phyloP scores from a whole-genome alignment of 2,797 vertebrate genomes.

The Todus mexicanus region DNA sequence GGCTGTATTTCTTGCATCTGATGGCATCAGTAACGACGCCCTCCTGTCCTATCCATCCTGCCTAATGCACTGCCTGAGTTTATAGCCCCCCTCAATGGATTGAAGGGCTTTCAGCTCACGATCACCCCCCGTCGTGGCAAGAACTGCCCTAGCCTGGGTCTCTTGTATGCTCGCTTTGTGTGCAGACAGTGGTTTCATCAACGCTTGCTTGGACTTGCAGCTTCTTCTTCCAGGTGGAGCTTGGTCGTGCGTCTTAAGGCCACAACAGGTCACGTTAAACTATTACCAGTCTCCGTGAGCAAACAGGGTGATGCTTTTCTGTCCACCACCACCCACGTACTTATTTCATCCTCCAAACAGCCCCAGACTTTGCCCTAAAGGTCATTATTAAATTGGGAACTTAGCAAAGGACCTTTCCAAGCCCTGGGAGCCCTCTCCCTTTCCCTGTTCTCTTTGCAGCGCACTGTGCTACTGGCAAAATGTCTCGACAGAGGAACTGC shows the following conservation, averaged over 20 bases:
- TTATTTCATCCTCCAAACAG: neutral
- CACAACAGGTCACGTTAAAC: neutral
- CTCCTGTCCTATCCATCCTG: neutral
- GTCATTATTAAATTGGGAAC: neutral
- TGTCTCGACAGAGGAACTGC: neutral
- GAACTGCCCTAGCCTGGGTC: neutral
- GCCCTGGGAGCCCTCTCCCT: neutral
- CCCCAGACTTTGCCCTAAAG: neutral
- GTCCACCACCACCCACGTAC: rapidly evolving
- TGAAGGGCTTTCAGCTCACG: neutral
- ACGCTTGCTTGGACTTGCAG: neutral
- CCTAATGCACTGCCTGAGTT: neutral
- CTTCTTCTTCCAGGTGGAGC: neutral
- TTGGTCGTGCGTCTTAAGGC: neutral
- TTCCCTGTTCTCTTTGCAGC: neutral
- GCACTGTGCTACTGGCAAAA: neutral
- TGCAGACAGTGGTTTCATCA: neutral
- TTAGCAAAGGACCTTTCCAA: neutral
- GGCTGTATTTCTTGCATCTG: neutral
- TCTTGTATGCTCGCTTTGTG: rapidly evolving
- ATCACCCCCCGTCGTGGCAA: neutral
- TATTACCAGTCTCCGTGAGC: neutral
- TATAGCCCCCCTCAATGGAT: neutral
- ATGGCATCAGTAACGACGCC: neutral
- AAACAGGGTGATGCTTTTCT: neutral